Base-by-base conservation (phyloP, 2,797 vertebrate species). In the Pseudochaenichthys georgianus region DNA sequence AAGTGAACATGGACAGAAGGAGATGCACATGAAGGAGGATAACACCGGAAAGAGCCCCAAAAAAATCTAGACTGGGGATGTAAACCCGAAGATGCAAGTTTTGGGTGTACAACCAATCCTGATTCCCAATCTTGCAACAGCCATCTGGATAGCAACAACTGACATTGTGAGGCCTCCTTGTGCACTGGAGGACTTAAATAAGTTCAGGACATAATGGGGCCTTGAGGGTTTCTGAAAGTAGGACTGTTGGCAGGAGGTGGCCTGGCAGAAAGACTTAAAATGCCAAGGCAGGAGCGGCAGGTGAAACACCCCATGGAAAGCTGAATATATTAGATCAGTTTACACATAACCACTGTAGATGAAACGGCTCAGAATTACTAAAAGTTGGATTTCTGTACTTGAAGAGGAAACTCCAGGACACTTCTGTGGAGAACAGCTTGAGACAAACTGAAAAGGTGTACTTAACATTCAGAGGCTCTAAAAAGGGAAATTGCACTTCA, bases 51-150 rank as follows among this genome's bases (percentile, higher is more conserved):
- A 38, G 6, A 38, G 34, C 34, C 34, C 34, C 6, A 2, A 38
- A 38, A 2, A 7, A 9, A 9, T 38, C 34, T 23, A 23, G 13
- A n/a, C 41, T 41, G 31, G 19, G 28, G 63, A 54, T 41, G 34
- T 50, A 38, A 41, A 60, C 47, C 9, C 1, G 0, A 53, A 51
- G 64, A 76, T 46, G 57, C 31, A 16, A 15, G 11, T 7, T 17
- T 59, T 69, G 55, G 47, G 52, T 57, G 41, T 10, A 59, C 17
- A 57, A 53, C 50, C 50, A 65, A 5, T 50, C 45, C 42, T 46
- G 9, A 58, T 51, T 16, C 54, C 67, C 31, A 28, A 59, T 53
- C 63, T 66, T 77, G n/a, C n/a, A 70, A 59, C 23, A 53, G 54
- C 31, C 58, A 28, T 45, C 43, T 13, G 17, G 23, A 46, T 42